Base-by-base conservation (phyloP, 2,113 vertebrate species). In the Stigmatopora argus region DNA sequence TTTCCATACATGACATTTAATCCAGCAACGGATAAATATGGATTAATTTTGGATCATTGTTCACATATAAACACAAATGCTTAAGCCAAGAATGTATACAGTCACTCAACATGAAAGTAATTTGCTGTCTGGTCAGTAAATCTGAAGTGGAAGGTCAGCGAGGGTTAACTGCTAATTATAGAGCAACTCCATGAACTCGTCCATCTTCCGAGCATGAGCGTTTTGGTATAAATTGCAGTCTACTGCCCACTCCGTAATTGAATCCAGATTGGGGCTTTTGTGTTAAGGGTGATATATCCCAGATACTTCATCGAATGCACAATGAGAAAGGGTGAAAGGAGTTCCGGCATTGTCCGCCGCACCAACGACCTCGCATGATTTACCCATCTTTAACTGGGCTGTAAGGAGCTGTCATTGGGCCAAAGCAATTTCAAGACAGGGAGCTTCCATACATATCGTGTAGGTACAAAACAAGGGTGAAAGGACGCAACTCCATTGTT, bases 171-270 rank as follows among this genome's bases (percentile, higher is more conserved):
- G 62, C 67, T 83, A 80, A 87, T 86, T 81, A 80, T 65, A 77
- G 74, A 74, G 23, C 76, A 31, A 70, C 64, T 60, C 63, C 19
- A 65, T 77, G 70, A 83, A 70, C 79, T 85, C 48, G 35, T 85
- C 69, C 63, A 60, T 87, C 73, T 78, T 81, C 56, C 62, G 45
- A 70, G 65, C 57, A 49, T 35, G 41, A 73, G 62, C 69, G 66
- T 82, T 79, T 83, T 72, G 75, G 81, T 85, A 84, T 81, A 86
- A 86, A 89, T 82, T 78, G 67, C 47, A n/a, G 64, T 79, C 65
- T 62, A 35, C 59, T 69, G 66, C 64, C 66, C 53, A 57, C 69
- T 70, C 66, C 53, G 81, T 89, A 87, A 90, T 84, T 85, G 70
- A 81, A 88, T 88, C 69, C 67, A 83, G 77, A 89, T 83, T 76